These are phyloP conservation scores for Leucopsar rothschildi DNA, from an alignment of 2,113 vertebrate genomes.

Conservation along the genomic window DNA sequence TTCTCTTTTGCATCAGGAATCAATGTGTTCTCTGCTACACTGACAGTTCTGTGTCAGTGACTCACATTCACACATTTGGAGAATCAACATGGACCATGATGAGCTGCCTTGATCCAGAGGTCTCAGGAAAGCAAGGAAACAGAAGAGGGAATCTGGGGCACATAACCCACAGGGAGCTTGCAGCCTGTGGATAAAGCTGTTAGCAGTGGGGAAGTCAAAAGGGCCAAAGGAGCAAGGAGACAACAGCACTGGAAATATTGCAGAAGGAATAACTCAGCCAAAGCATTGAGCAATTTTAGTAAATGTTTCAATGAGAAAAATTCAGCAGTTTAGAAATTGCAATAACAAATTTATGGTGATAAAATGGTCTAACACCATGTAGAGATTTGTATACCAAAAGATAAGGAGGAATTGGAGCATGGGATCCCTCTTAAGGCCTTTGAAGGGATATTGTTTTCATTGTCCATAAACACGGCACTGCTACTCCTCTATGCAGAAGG, in stretches of 20 bases:
- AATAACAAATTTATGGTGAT: not conserved
- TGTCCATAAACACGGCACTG: not conserved
- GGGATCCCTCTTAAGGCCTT: not conserved
- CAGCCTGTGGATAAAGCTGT: not conserved
- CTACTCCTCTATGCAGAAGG: not conserved
- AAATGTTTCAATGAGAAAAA: not conserved
- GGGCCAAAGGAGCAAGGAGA: not conserved
- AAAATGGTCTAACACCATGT: not conserved
- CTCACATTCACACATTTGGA: not conserved
- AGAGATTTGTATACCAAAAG: not conserved
- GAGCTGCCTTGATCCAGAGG: not conserved
- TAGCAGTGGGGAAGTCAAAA: not conserved
- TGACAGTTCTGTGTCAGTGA: not conserved
- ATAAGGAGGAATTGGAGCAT: not conserved
- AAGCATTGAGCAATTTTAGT: accelerated
- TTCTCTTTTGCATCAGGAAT: not conserved
- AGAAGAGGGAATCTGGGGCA: not conserved
- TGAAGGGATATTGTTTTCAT: not conserved
- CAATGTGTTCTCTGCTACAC: not conserved
- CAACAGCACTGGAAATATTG: not conserved
- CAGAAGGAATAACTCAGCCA: not conserved
- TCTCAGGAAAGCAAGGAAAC: not conserved
- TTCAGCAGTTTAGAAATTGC: not conserved
- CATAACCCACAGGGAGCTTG: not conserved
- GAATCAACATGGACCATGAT: not conserved